Base-by-base conservation (phyloP, 2,888 invertebrate species). In the Parelbella ahira region DNA sequence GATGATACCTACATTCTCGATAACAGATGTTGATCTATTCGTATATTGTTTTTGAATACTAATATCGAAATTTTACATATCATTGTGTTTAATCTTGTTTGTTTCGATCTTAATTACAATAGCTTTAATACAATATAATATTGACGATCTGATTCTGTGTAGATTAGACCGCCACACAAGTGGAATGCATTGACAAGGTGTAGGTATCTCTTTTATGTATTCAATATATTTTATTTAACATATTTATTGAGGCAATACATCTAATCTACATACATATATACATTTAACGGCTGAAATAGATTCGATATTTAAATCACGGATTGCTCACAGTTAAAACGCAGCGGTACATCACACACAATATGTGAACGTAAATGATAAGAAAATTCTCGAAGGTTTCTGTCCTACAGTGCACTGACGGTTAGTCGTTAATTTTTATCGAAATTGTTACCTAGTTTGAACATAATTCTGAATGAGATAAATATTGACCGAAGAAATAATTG, bases 101-200 rank as follows among this genome's bases (percentile, higher is more conserved):
- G 21, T 33, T 41, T 37, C 3, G 10, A 41, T 41, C 33, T 41
- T 27, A 27, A 41, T 41, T 27, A 27, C 21, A n/a, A n/a, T n/a
- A n/a, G n/a, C n/a, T n/a, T n/a, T n/a, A n/a, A n/a, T 11, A 12
- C 20, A 13, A 6, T n/a, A 21, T n/a, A 39, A 34, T 28, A 6
- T 34, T 6, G n/a, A 15, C 28, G 23, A 27, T 21, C 28, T 34
- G 42, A 42, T 42, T 41, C 13, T 8, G 7, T 23, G 10, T 21
- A 42, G 34, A 42, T 42, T 28, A 21, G 15, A 15, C 21, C 28
- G 42, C 42, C 42, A 42, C 42, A 42, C 42, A 42, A 13, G 42
- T 42, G 21, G 42, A 34, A 34, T 41, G 19, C 39, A n/a, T 13
- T 25, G 23, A 25, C 25, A 33, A 25, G 32, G 33, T 33, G 20